Evolutionary conservation across 2,113 vertebrate species (phyloP), one percentile per base, ranked within the genome.

Genomic region (Apeltes quadracus): DNA sequence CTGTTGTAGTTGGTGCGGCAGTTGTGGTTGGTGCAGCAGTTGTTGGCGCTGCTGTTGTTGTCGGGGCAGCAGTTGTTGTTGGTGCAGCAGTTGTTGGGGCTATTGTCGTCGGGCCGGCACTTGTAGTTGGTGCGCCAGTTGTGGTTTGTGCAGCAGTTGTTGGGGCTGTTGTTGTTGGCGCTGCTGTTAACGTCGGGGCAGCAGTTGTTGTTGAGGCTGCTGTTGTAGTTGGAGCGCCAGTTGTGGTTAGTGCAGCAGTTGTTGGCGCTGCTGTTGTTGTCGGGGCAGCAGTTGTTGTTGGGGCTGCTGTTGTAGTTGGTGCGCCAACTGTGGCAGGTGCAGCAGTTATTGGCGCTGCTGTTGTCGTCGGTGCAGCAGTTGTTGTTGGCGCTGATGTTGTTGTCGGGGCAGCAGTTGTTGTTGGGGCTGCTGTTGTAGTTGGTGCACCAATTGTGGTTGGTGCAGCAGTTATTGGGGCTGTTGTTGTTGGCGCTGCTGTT

Each of bases 121-220:
- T 0, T n/a, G n/a, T 3, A 5, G 7, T 7, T 9, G 54, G 29
- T 16, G 54, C 18, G 0, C 12, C 22, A 0, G 13, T 13, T 2
- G 23, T 5, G 1, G 54, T 18, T 1, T 15, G 16, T 0, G 15
- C 2, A 0, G 27, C 15, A 1, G 27, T 7, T 3, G 54, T 56
- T 32, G 15, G 29, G 0, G 51, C 12, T 0, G 51, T 12, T 2
- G 27, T 8, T 0, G 54, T 32, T 32, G 54, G 15, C 0, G 15
- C 13, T 2, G 53, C 27, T 0, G 27, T 14, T 18, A 14, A 29
- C 16, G 27, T 32, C 0, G 53, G 15, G 0, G 53, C 20, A 0
- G 46, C 46, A 10, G 53, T 29, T 8, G 13, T 2, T 15, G 51
- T n/a, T n/a, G n/a, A n/a, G n/a, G n/a, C n/a, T n/a, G n/a, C n/a